Evolutionary conservation across 2,113 vertebrate species (phyloP), one percentile per base, ranked within the genome.

Genomic region (Nestor notabilis): DNA sequence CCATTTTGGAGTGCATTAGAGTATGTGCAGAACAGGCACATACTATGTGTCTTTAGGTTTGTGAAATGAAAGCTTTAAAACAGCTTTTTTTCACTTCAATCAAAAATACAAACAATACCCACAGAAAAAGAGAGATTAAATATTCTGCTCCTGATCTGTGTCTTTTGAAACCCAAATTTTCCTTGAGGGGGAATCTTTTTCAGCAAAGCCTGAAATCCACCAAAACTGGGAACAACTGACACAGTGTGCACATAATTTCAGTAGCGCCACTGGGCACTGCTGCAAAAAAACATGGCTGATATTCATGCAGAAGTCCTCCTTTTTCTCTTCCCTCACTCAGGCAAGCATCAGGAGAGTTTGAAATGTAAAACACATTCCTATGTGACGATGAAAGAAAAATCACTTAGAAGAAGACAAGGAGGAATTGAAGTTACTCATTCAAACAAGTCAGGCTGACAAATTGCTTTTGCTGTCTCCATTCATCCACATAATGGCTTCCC

Each of bases 341-440:
- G 72, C 28, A 89, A 92, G n/a, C 65, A 93, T 82, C 63, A 91
- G 77, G 43, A 95, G 74, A 94, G 58, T 72, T 50, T 97, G 81
- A 95, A 95, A 93, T 91, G 74, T 95, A 91, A 94, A 96, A 85
- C 41, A 89, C 69, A 95, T 91, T 94, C 65, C 83, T 95, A 72
- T 70, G 53, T 93, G 91, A 83, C 61, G 18, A 87, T 77, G 66
- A 87, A 96, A 95, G 95, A 95, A 96, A 96, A 97, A 97, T 91
- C 77, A 91, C 89, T 87, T 95, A 63, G 86, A 86, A 93, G 75
- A 96, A 95, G 86, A 96, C 94, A 95, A 95, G 96, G 89, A 97
- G 56, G 91, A 97, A 94, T 85, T 97, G 96, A 97, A 97, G 96
- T 95, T 97, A 94, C 83, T 97, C 97, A 95, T 93, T 97, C 97